Evolutionary conservation across 1,140 invertebrate species (phyloP), one percentile per base, ranked within the genome.

Genomic region (Hesperophylax magnus): DNA sequence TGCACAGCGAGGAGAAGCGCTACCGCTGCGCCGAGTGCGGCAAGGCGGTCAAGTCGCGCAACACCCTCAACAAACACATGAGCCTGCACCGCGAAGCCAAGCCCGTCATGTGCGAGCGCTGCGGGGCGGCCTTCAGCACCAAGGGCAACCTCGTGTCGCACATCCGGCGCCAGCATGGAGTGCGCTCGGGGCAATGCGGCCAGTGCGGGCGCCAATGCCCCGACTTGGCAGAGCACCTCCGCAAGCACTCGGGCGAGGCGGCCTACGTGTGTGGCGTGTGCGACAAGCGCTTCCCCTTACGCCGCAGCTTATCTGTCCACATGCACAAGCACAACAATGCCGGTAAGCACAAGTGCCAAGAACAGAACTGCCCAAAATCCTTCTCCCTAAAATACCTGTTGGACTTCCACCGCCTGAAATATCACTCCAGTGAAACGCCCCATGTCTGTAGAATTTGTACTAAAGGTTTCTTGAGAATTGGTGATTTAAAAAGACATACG

Each of bases 221-320:
- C 0, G 85, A 90, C 72, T 72, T 90, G 14, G 85, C 86, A 22
- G 87, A 88, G 39, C 94, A 95, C 83, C 90, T 93, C 85, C 86
- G 93, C 4, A 92, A 92, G 54, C 94, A 94, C 85, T 93, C 93
- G 15, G 93, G 93, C 15, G 93, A 94, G 84, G 92, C 92, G 71
- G 93, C 93, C 2, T 94, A 92, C 85, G 86, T 90, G 54, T 95
- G 94, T 84, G 85, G 86, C 20, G 69, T 89, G 69, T 90, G 85
- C 85, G 88, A 85, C 89, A 92, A 88, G 24, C 82, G 85, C 1
- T 90, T 88, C 85, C 84, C 85, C 11, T 85, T 84, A 0, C 86
- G 89, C 75, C 81, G 89, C 0, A 88, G 88, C 82, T 82, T 90
- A 3, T 85, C 87, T 0, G 86, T 88, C 24, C 89, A 90, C 60